Evolutionary conservation across 2,797 vertebrate species (phyloP).

Genomic region (Triplophysa yarkandensis): DNA sequence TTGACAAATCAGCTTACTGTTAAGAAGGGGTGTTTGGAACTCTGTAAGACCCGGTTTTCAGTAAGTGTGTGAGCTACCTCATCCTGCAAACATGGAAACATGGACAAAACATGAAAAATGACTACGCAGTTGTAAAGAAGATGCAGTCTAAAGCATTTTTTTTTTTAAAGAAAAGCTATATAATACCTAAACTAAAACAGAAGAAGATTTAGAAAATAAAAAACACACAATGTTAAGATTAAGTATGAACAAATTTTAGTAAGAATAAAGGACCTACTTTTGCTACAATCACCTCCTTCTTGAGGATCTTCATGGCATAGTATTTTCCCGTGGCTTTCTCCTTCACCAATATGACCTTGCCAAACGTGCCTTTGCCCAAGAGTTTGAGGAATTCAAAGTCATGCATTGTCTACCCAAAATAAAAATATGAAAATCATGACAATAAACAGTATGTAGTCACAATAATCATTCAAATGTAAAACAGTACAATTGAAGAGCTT

Average conservation of each 20-base stretch:
- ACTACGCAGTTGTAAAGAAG: too few species aligned
- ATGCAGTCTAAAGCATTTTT: too few species aligned
- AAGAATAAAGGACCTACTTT: conserved; percentile 71
- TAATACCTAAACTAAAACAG: not conserved
- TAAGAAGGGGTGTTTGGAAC: conserved; percentile 83
- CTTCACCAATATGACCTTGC: conserved; percentile 88
- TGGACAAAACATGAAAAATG: not conserved
- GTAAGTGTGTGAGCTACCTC: conserved; percentile 86
- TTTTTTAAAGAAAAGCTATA: too few species aligned
- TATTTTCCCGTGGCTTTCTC: conserved; percentile 85
- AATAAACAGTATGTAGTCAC: not conserved
- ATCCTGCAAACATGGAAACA: conserved; percentile 67
- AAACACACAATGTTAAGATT: not conserved
- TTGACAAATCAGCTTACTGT: conserved; percentile 71
- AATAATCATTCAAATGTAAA: not conserved
- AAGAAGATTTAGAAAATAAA: too few species aligned
- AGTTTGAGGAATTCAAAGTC: conserved; percentile 88
- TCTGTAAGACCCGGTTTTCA: conserved; percentile 85
- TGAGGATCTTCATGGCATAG: conserved; percentile 88
- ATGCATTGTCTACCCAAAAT: conserved; percentile 78
- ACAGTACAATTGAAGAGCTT: too few species aligned
- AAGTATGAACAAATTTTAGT: not conserved
- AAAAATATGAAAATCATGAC: not conserved
- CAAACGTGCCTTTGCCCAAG: conserved; percentile 85
- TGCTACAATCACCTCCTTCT: conserved; percentile 88